A percentile compares a stretch with the other conserved stretches of the same genome.
phyloP scores from a whole-genome alignment of 92 coral and sea anemone genomes.

The Heteractis magnifica region DNA sequence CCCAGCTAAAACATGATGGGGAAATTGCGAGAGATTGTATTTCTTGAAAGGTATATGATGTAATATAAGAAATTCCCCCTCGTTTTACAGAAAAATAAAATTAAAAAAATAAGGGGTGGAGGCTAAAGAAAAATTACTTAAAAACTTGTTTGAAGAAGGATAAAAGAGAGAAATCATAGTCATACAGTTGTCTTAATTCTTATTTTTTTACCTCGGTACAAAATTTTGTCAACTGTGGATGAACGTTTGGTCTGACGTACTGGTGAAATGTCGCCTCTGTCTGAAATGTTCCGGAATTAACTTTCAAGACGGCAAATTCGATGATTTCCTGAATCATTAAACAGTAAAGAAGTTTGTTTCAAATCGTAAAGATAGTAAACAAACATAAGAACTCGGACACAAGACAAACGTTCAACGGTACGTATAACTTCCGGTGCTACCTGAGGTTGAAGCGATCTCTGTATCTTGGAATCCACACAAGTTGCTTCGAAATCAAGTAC shows the following conservation, averaged over 20 bases:
- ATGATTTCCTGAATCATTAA: conserved; percentile 36
- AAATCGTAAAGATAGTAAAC: too few species aligned
- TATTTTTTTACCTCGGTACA: conserved; percentile 45
- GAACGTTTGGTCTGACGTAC: conserved; percentile 45
- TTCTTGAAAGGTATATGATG: too few species aligned
- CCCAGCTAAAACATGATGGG: too few species aligned
- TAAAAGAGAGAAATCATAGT: too few species aligned
- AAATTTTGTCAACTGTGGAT: conserved; percentile 31
- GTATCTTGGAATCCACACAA: conserved; percentile 27
- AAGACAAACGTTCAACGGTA: background rate
- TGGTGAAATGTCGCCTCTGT: conserved; percentile 51
- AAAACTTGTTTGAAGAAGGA: too few species aligned
- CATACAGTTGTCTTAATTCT: background rate
- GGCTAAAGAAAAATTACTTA: too few species aligned
- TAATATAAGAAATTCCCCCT: too few species aligned
- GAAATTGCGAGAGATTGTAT: too few species aligned
- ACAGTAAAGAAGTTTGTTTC: background rate
- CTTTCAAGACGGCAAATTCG: conserved; percentile 48
- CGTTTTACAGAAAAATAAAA: too few species aligned
- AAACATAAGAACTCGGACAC: too few species aligned
- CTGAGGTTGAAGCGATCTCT: conserved; percentile 35
- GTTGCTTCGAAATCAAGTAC: conserved; percentile 59
- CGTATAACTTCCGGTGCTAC: background rate
- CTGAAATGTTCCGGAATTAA: conserved; percentile 28
- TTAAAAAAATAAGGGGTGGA: too few species aligned